Base-by-base conservation (phyloP, 2,888 invertebrate genomes). In the Epinotia demarniana region DNA sequence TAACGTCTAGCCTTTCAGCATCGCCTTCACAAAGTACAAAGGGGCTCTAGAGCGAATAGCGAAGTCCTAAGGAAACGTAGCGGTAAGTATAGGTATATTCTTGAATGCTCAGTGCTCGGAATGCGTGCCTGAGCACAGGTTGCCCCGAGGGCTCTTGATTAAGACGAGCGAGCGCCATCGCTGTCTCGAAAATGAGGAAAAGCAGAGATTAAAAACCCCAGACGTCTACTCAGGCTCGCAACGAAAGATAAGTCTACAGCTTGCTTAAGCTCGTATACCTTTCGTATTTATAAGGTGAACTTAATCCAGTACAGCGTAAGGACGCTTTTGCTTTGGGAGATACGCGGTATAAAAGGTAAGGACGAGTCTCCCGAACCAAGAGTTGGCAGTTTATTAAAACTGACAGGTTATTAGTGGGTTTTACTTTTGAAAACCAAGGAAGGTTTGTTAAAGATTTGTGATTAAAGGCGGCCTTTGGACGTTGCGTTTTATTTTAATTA, bases 151-250 rank as follows among this genome's bases (percentile, higher is more conserved):
- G 80, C 79, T 79, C 83, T 83, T 85, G 82, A 87, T 88, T 85
- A 87, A 85, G 83, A 81, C 80, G 78, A 70, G 77, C 78, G 78
- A 49, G 46, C 53, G 67, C 55, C 43, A 19, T 79, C 81, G 80
- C 82, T 80, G 80, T 83, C 84, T 83, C 79, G 81, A 80, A 83
- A 84, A 85, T 81, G 83, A 81, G 81, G 82, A 83, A 84, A 83
- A 83, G 80, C 79, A 78, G 80, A 86, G 88, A 90, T 89, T 89
- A 89, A 89, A 89, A 89, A 80, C 77, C 76, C 72, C 78, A 76
- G 77, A 70, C 69, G 53, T 71, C 63, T 69, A 49, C 74, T 61
- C 67, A 66, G 72, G 72, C 43, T 62, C 19, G 67, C 39, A 33
- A 75, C 49, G 53, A 60, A 67, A 75, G 72, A 74, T 71, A 77